Conservation (phyloP, 2,797 vertebrate genomes). For the Tenualosa thibaudeaui region DNA sequence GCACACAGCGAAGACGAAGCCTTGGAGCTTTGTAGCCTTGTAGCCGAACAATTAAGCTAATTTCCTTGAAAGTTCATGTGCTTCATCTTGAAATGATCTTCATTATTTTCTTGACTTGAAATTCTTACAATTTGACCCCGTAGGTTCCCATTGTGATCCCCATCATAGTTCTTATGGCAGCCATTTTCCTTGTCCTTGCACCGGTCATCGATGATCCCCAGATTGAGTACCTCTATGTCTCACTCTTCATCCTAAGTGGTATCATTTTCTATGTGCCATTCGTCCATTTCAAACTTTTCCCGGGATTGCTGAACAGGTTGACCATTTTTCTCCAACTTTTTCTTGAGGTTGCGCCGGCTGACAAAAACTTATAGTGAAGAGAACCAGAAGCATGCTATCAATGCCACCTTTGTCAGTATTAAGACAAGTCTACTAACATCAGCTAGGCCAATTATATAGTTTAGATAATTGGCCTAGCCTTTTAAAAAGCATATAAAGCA, state of each 20-base stretch:
- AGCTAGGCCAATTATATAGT: too few species aligned
- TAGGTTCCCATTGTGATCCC: slow-evolving; percentile 86
- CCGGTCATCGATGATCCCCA: slow-evolving; percentile 84
- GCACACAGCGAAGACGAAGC: too few species aligned
- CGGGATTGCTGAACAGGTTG: slow-evolving; percentile 68
- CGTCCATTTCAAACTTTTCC: slow-evolving; percentile 78
- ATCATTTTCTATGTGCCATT: slow-evolving; percentile 83
- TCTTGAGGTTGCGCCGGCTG: slow-evolving; percentile 82
- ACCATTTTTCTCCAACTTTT: slow-evolving; percentile 85
- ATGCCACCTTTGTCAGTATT: not conserved
- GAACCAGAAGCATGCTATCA: not conserved
- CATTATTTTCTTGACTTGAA: slow-evolving; percentile 19
- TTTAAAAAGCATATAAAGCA: too few species aligned
- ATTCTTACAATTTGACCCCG: slow-evolving; percentile 29
- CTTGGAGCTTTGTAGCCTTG: too few species aligned
- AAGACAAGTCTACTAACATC: not conserved
- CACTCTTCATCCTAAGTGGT: slow-evolving; percentile 82
- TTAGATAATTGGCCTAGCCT: too few species aligned
- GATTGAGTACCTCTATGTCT: slow-evolving; percentile 82
- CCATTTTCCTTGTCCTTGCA: slow-evolving; percentile 82
- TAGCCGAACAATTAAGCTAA: too few species aligned
- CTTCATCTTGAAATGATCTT: too few species aligned
- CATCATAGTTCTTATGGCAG: slow-evolving; percentile 76
- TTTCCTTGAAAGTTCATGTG: too few species aligned
- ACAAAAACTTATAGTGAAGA: slow-evolving; percentile 67